phyloP scores from a whole-genome alignment of 2,113 vertebrate species.

The Chloropsis hardwickii region DNA sequence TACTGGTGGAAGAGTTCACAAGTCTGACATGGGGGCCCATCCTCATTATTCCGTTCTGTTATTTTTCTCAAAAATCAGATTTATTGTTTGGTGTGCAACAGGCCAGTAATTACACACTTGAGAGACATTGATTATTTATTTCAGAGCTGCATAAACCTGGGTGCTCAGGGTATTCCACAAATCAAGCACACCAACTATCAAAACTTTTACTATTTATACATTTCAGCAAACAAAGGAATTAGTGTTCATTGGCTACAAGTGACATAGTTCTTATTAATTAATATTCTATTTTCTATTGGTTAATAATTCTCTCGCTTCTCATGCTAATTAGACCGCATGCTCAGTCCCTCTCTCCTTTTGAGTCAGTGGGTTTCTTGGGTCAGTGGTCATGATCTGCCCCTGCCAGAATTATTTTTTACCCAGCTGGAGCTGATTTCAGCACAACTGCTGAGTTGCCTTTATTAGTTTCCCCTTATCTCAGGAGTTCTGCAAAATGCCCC shows the following conservation, averaged over 20 bases:
- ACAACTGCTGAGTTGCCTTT: neutral
- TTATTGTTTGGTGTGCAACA: neutral
- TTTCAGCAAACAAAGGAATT: neutral
- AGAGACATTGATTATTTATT: neutral
- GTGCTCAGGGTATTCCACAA: neutral
- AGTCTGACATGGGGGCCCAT: rapidly evolving
- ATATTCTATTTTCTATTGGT: neutral
- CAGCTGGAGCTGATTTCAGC: neutral
- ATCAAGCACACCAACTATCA: neutral
- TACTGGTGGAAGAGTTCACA: neutral
- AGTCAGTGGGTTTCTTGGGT: neutral
- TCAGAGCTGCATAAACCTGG: neutral
- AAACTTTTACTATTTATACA: neutral
- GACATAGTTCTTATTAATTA: neutral
- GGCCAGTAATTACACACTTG: neutral
- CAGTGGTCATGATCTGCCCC: neutral
- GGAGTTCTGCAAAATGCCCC: neutral
- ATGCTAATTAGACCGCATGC: neutral
- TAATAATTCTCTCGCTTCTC: neutral
- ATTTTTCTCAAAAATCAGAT: neutral
- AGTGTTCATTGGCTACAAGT: neutral
- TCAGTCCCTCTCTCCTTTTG: neutral
- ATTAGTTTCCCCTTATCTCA: neutral
- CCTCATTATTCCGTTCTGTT: neutral
- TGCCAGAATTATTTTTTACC: neutral